Evolutionary conservation across 2,888 invertebrate genomes (phyloP), one percentile per base, ranked within the genome.

Genomic region (Macrophya annulata): DNA sequence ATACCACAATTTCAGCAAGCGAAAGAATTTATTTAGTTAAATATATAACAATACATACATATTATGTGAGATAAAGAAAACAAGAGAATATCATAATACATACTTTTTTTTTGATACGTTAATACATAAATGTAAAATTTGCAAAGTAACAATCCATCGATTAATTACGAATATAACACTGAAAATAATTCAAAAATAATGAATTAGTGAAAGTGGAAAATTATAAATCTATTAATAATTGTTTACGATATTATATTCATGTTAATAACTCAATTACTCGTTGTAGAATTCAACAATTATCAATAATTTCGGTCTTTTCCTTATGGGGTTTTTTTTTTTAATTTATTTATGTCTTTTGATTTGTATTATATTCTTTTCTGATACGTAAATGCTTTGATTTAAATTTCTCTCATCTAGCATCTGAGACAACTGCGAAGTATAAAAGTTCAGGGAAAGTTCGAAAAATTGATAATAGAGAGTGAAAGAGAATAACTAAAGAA

Each of bases 151-250:
- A n/a, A 55, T 55, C 55, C 55, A 55, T 55, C 55, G 55, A 55
- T 55, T 55, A 55, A 55, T 55, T n/a, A 8, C 55, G n/a, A 55
- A n/a, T 55, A 4, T 0, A 25, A 62, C 10, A 25, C 21, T 25
- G 12, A 62, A 25, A 25, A 25, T 62, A 25, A 62, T 62, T 62
- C 21, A 21, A 8, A 62, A 62, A 62, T 25, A 12, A 10, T 62
- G 62, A 62, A 25, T 62, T 62, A 25, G 25, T 40, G 71, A 31
- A 72, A n/a, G 40, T 72, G 40, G 71, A 72, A 72, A 40, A 40
- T 72, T 40, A 72, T 72, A 72, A 40, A 72, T 72, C 71, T 72
- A 43, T 72, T n/a, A 43, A 40, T 72, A 40, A 72, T 72, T 72
- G 43, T 43, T 72, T 40, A 72, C 71, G 10, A 40, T 40, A 72